Base-by-base conservation (phyloP, 64 coral and sea anemone species). In the Montipora sp. region DNA sequence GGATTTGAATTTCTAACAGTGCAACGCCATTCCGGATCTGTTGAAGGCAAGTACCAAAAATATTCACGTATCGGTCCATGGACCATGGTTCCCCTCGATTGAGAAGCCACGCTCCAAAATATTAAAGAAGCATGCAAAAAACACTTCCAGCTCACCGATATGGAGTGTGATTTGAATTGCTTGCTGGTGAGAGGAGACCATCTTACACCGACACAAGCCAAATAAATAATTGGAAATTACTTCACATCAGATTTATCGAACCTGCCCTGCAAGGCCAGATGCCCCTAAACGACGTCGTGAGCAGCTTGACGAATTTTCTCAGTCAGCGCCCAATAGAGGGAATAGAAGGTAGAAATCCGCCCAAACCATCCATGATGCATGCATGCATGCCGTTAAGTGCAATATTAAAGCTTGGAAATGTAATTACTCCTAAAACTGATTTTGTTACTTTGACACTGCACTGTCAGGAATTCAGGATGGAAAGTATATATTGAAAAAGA, bases 161-260 rank as follows among this genome's bases (percentile, higher is more conserved):
- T 87, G 19, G 82, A 91, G 53, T 95, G 93, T 72, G 93, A 90
- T 36, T 36, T 36, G 27, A 36, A 73, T 49, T 90, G n/a, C 80
- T 94, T 51, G 73, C 93, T 73, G 88, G 89, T 61, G 81, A 94
- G 45, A 65, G 88, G 36, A 80, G 87, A 46, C 93, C 93, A 61
- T 95, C 89, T 45, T 91, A 61, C 87, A 95, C 93, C 18, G 73
- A 95, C 21, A 77, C 81, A 87, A 87, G 73, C 43, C 76, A 91
- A 91, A 90, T 95, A 44, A 90, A 91, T 69, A 95, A 87, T 75
- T 95, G 93, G 93, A 95, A 91, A 84, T 88, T 95, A 45, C 80
- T 90, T 77, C 88, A 95, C 71, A 80, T 94, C 27, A 74, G 79
- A 47, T 94, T 94, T 84, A 80, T 90, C 13, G 93, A 94, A n/a